Evolutionary conservation across 2,797 vertebrate genomes (phyloP).

Genomic region (Hippopotamyrus pictus): DNA sequence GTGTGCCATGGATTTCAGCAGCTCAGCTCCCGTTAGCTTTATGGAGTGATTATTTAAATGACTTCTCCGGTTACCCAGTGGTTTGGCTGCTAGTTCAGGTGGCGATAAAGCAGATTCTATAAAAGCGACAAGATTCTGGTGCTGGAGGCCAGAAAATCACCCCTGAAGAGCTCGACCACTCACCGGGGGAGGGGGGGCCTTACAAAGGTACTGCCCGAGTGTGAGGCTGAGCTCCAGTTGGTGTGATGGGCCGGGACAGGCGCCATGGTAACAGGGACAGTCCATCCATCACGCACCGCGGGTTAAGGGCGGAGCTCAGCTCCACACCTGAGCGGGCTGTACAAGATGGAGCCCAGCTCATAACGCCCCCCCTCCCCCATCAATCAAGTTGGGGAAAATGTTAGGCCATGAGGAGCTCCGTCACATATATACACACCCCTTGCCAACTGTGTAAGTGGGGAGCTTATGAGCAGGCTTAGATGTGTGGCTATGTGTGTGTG

Average conservation of each 20-base stretch:
- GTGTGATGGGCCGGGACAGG: neutral
- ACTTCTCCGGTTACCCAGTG: neutral
- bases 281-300: neutral
- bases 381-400: neutral
- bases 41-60: neutral
- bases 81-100: neutral
- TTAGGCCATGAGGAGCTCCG: neutral
- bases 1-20: neutral
- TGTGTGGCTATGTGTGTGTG: neutral
- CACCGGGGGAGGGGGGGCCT: neutral
- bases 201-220: neutral
- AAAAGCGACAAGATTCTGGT: neutral
- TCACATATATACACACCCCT: neutral
- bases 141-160: neutral
- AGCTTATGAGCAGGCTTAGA: slow-evolving; percentile 19
- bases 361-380: neutral
- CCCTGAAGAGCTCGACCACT: neutral
- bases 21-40: neutral
- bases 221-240: neutral
- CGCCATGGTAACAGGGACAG: neutral
- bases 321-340: neutral
- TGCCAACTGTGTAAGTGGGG: neutral
- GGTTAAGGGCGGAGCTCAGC: neutral
- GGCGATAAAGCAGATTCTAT: neutral
- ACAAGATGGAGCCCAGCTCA: neutral